Conservation (phyloP, 2,797 vertebrate species). For the Pipistrellus pipistrellus region DNA sequence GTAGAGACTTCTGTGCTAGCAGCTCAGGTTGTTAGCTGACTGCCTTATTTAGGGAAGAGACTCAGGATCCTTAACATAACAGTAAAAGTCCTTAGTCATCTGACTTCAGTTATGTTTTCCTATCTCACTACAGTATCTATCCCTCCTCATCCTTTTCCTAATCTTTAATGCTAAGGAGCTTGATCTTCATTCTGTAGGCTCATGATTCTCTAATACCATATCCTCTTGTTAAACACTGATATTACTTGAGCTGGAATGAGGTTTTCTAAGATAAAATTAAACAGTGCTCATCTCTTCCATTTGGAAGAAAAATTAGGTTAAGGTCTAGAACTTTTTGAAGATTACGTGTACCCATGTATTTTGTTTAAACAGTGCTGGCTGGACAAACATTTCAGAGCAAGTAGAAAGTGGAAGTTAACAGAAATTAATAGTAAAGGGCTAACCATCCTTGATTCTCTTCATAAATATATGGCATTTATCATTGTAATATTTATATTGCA, state of each 20-base stretch:
- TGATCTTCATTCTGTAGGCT: neutral
- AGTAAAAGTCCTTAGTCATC: constrained; percentile 2
- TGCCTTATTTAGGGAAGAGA: neutral
- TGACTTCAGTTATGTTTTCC: constrained; percentile 29
- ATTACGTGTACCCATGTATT: constrained; percentile 10
- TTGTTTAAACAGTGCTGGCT: constrained; percentile 42
- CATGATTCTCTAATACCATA: neutral
- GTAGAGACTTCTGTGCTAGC: neutral
- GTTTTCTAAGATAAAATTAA: constrained; percentile 64
- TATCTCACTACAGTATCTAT: neutral
- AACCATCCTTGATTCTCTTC: constrained; percentile 17
- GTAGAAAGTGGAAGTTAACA: constrained; percentile 27
- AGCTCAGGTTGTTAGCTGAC: neutral
- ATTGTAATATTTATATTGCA: constrained; percentile 47
- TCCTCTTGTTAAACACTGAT: constrained; percentile 36
- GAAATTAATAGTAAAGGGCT: constrained; percentile 35
- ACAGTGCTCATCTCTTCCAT: constrained; percentile 9
- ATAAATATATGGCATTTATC: constrained; percentile 3
- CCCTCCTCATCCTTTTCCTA: neutral
- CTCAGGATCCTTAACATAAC: neutral
- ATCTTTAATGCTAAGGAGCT: neutral
- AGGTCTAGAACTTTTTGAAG: constrained; percentile 45
- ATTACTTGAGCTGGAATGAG: constrained; percentile 1
- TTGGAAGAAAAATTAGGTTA: constrained; percentile 60
- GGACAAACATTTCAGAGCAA: constrained; percentile 40